A percentile compares a stretch with the other conserved stretches of the same genome.
Evolutionary conservation across 2,113 vertebrate species (phyloP).

Genomic region (Dicaeum eximium): DNA sequence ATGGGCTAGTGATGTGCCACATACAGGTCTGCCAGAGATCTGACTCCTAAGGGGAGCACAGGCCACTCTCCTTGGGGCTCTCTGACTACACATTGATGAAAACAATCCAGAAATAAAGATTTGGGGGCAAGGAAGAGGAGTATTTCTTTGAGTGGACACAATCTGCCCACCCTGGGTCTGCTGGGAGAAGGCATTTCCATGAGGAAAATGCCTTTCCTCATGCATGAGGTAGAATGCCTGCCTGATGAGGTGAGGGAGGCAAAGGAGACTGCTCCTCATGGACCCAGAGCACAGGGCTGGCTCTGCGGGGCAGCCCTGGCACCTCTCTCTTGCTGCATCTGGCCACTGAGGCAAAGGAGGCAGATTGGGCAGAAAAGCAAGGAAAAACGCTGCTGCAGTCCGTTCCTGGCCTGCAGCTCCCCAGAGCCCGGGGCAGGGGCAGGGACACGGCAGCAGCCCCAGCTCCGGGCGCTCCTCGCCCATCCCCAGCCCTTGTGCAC

Average conservation of each 20-base stretch:
- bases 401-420: neutral
- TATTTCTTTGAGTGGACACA: neutral
- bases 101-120: neutral
- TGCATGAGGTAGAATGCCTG: too few relatives aligned
- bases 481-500: conserved; percentile 10
- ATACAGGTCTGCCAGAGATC: neutral
- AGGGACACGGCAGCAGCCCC: neutral
- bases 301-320: neutral
- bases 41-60: neutral
- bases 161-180: neutral
- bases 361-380: too few relatives aligned
- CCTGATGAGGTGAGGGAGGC: neutral
- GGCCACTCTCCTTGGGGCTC: neutral
- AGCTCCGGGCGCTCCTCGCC: conserved; percentile 18
- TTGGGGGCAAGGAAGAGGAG: neutral
- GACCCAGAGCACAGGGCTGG: accelerated
- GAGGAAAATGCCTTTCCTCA: too few relatives aligned
- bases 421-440: neutral
- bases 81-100: neutral
- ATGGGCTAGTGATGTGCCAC: too few relatives aligned
- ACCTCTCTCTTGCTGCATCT: too few relatives aligned
- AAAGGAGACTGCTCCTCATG: neutral
- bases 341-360: too few relatives aligned
- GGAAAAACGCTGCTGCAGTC: accelerated
- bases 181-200: neutral